A percentile compares a stretch with the other conserved stretches of the same genome.
phyloP scores from a whole-genome alignment of 2,888 invertebrate genomes.

The Pyralis farinalis region DNA sequence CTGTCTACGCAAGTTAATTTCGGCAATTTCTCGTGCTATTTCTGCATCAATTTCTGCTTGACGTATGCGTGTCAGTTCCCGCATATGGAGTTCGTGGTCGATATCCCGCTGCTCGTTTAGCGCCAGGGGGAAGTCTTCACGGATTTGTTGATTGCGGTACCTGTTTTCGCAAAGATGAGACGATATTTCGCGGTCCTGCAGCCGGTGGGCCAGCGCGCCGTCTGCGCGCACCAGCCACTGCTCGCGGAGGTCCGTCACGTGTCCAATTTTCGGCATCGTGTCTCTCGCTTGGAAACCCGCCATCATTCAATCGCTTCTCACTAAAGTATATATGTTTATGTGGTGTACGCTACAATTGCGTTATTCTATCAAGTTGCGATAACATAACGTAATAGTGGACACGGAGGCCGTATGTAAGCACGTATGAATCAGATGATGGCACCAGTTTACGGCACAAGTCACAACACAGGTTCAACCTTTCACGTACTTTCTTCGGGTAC shows the following conservation, averaged over 20 bases:
- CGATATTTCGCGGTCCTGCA: conserved; percentile 74
- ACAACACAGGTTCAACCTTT: conserved; percentile 40
- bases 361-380: conserved; percentile 20
- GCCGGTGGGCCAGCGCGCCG: conserved; percentile 68
- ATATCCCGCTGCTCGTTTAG: conserved; percentile 64
- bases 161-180: conserved; percentile 72
- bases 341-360: conserved; percentile 20
- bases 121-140: conserved; percentile 73
- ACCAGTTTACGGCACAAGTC: conserved; percentile 24
- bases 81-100: conserved; percentile 58
- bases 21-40: conserved; percentile 70
- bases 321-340: conserved; percentile 33
- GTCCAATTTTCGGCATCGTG: conserved; percentile 73
- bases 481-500: conserved; percentile 61
- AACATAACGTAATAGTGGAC: conserved; percentile 33
- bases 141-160: conserved; percentile 70
- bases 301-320: conserved; percentile 58
- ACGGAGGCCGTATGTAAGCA: too few species aligned
- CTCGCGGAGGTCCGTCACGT: conserved; percentile 69
- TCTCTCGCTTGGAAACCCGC: conserved; percentile 63
- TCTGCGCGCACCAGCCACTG: conserved; percentile 74
- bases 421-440: conserved; percentile 31
- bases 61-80: conserved; percentile 56
- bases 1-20: conserved; percentile 66
- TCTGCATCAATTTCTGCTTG: conserved; percentile 73